These are phyloP conservation scores for Dallia pectoralis DNA, from an alignment of 2,797 vertebrate species.

Conservation along the genomic window DNA sequence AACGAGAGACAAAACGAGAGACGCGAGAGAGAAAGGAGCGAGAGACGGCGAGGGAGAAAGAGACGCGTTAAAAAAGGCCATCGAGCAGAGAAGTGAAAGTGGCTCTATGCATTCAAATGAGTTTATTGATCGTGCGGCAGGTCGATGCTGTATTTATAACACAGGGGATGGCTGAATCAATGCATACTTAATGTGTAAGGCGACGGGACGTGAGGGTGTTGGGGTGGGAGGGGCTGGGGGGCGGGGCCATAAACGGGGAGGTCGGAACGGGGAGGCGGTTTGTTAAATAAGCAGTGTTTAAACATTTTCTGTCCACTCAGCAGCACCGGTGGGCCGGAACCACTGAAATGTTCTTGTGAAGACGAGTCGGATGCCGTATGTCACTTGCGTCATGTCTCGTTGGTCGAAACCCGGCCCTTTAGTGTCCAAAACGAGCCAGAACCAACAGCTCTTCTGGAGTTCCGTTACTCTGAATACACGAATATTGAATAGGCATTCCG, in stretches of 20 bases:
- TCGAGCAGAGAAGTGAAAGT: conserved; percentile 82
- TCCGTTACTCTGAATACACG: background rate
- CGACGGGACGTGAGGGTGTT: conserved; percentile 60
- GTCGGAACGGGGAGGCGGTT: conserved; percentile 43
- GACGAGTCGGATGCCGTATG: conserved; percentile 38
- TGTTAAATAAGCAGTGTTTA: conserved; percentile 67
- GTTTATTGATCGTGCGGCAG: conserved; percentile 74
- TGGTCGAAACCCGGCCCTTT: conserved; percentile 43
- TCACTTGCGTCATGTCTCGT: conserved; percentile 58
- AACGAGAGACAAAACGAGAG: background rate
- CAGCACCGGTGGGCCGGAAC: conserved; percentile 56
- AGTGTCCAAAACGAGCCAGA: conserved; percentile 16
- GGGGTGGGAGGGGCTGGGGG: conserved; percentile 58
- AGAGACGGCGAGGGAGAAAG: conserved; percentile 18
- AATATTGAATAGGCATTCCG: background rate
- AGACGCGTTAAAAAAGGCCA: conserved; percentile 80
- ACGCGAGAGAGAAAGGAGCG: too few relatives aligned
- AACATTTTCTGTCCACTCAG: conserved; percentile 72
- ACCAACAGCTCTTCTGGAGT: conserved; percentile 7
- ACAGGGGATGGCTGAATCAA: conserved; percentile 73
- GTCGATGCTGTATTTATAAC: conserved; percentile 88
- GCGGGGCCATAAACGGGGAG: conserved; percentile 40
- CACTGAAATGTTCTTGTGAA: conserved; percentile 53
- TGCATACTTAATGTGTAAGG: conserved; percentile 80
- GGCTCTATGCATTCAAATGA: conserved; percentile 90